Base-by-base conservation (phyloP, 2,113 vertebrate species). In the Blennius ocellaris region DNA sequence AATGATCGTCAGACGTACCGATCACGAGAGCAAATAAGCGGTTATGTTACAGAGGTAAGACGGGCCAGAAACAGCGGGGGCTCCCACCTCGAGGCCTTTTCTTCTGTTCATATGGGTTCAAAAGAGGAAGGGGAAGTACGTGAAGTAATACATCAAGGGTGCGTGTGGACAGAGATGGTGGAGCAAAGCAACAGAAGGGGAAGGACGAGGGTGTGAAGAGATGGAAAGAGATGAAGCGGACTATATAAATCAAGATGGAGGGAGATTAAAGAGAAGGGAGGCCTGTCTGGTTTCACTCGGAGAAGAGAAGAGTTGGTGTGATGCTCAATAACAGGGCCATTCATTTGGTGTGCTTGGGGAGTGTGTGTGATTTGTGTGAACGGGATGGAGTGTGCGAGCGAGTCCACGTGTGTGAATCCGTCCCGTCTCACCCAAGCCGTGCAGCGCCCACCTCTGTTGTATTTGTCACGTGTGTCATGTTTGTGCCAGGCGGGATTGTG, bases 181-280 rank as follows among this genome's bases (percentile, higher is more conserved):
- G 39, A 72, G 67, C 41, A 7, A 72, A 59, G 60, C 16, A 75
- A 48, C 51, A 47, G 49, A 43, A 37, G 41, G 54, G 16, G 58
- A 76, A 78, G 48, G 73, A 73, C 14, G 76, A 78, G 68, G 52
- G 65, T 72, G 72, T 69, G 69, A 64, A 75, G 40, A 80, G 60
- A 69, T 38, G 38, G 66, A 80, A 60, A 59, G 67, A 87, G 87
- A 92, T 87, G 86, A 86, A 87, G 79, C 69, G 44, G 80, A 86
- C 84, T 89, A 11, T 59, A 83, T 85, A 80, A 90, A 81, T 82
- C 81, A 81, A 81, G 83, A 89, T 76, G 72, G 83, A 81, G 59
- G 67, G 71, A 77, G 84, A 83, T 82, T 83, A 89, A 81, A 89
- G 81, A 75, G 82, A 63, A 70, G 72, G 71, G 48, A 60, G 65